Percentiles rank a stretch among this genome's conserved stretches.
Evolutionary conservation across 37 sponge, comb jelly and placozoan genomes (phyloP).

Genomic region (Theonella swinhoei): DNA sequence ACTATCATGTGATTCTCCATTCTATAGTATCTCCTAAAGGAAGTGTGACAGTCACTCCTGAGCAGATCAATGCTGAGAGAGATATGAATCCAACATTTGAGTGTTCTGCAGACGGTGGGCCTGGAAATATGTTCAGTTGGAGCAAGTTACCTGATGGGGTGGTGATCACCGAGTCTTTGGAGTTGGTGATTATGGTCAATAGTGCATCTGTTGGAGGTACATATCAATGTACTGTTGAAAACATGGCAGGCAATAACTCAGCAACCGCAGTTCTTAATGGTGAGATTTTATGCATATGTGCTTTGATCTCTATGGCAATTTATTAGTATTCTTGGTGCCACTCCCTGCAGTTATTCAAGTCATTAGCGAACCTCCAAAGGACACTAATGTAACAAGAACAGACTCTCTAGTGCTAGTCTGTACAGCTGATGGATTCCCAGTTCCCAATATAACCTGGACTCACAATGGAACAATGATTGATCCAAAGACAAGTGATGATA

Average conservation of each 20-base stretch:
- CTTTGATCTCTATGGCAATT: neutral
- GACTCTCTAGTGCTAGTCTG: constrained; percentile 23
- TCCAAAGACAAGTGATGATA: neutral
- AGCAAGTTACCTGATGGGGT: constrained; percentile 15
- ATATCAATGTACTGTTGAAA: constrained; percentile 63
- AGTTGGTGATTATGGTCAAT: neutral
- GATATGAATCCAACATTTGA: constrained; percentile 9
- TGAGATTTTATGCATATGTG: neutral
- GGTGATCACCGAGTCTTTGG: neutral
- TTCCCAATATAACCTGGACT: constrained; percentile 45
- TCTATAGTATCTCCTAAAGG: constrained; percentile 33
- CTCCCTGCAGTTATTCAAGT: constrained; percentile 49
- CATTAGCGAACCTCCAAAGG: constrained; percentile 8
- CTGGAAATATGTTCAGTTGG: constrained; percentile 49
- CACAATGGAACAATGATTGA: constrained; percentile 65
- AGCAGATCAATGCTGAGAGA: neutral
- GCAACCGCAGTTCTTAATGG: constrained; percentile 17
- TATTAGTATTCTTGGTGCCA: neutral
- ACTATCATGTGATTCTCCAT: neutral
- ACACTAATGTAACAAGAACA: constrained; percentile 8
- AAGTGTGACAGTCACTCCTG: constrained; percentile 30
- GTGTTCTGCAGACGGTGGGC: constrained; percentile 61
- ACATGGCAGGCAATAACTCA: constrained; percentile 55
- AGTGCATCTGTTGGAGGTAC: constrained; percentile 63
- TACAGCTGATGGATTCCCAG: constrained; percentile 39